A percentile compares a stretch with the other conserved stretches of the same genome.
Conservation (phyloP, 2,113 vertebrate species). For the Puma concolor region DNA sequence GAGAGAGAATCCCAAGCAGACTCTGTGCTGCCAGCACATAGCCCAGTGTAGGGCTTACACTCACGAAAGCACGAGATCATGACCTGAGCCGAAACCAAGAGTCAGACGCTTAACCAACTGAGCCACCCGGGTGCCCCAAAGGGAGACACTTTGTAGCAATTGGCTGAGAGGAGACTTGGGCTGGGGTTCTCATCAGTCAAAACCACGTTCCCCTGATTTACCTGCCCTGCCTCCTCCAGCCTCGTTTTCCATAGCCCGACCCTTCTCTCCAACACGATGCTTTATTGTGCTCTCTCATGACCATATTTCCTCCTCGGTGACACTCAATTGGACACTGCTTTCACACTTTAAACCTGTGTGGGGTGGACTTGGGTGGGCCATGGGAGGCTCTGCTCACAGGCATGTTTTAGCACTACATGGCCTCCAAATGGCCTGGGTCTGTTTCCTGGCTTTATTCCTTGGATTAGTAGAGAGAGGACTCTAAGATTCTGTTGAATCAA, state of each 20-base stretch:
- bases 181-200: neutral
- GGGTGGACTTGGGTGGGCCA: accelerated
- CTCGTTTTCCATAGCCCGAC: no score
- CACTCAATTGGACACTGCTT: neutral
- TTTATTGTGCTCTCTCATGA: neutral
- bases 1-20: no score
- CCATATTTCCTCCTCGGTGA: neutral
- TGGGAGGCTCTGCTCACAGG: neutral
- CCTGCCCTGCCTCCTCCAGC: neutral
- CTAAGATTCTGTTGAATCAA: neutral
- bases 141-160: neutral
- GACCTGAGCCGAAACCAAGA: no score
- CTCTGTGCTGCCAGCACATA: no score
- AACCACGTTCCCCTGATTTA: accelerated
- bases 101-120: no score
- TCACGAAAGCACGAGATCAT: no score
- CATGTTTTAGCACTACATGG: neutral
- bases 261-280: neutral
- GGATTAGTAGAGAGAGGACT: neutral
- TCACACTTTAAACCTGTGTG: no score
- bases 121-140: no score
- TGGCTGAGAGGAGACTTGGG: neutral
- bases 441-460: neutral
- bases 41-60: no score
- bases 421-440: neutral